These are phyloP conservation scores for Sphaeridia pumilis DNA, from an alignment of 2,888 invertebrate species.

Conservation along the genomic window DNA sequence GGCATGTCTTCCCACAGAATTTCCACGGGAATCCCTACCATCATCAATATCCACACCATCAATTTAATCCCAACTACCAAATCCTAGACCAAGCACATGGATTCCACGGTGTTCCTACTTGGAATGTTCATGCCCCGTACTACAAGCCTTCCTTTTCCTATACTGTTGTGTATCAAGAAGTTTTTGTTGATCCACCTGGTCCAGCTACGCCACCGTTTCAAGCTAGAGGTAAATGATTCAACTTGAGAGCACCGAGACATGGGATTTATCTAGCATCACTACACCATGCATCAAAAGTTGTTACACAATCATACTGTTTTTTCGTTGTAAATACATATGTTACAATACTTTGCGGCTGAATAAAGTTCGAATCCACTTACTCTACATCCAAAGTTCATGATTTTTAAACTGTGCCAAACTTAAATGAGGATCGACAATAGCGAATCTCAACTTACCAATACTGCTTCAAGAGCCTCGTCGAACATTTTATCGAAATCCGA, in stretches of 20 bases:
- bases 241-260: not conserved
- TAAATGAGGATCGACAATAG: no score
- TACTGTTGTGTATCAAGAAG: conserved; percentile 29
- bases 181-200: conserved; percentile 17
- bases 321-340: no score
- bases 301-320: not conserved
- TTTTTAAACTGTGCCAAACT: no score
- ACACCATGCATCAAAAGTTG: not conserved
- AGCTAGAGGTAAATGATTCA: no score
- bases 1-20: not conserved
- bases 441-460: conserved; percentile 4
- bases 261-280: not conserved
- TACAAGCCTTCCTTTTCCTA: conserved; percentile 29
- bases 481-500: conserved; percentile 8
- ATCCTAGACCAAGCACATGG: not conserved
- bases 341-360: no score
- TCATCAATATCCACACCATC: conserved; percentile 1
- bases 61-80: not conserved
- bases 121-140: conserved; percentile 28
- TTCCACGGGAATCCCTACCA: not conserved
- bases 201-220: no score
- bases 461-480: conserved; percentile 1
- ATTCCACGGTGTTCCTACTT: not conserved
- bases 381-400: no score
- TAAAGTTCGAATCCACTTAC: no score